These are phyloP conservation scores for Blera fallax DNA, from an alignment of 2,888 invertebrate genomes.

Conservation along the genomic window DNA sequence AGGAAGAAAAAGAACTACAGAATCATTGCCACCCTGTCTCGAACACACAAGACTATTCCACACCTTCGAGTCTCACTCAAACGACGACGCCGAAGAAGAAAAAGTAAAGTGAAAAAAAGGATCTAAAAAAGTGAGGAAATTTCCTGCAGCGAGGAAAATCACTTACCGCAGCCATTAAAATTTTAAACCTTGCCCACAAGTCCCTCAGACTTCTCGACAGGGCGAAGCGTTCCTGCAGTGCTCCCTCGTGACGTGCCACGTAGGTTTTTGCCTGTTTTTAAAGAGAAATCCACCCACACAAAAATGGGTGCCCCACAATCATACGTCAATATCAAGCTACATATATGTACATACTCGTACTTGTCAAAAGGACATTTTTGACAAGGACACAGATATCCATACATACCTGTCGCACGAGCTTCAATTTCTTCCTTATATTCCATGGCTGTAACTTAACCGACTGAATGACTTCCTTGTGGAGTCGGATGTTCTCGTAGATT, in stretches of 20 bases:
- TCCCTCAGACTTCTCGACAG: conserved; percentile 93
- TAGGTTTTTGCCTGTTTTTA: conserved; percentile 89
- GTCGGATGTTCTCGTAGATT: conserved; percentile 93
- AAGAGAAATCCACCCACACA: conserved; percentile 67
- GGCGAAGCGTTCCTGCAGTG: conserved; percentile 93
- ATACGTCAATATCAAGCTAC: not conserved
- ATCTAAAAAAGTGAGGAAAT: conserved; percentile 24
- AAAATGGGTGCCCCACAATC: not conserved
- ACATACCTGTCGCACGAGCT: conserved; percentile 87
- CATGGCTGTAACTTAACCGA: conserved; percentile 93
- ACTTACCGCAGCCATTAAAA: conserved; percentile 90
- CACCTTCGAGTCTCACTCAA: conserved; percentile 43
- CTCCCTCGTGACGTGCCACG: conserved; percentile 94
- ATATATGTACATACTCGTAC: not conserved
- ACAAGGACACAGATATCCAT: conserved; percentile 16
- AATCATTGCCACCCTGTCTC: conserved; percentile 58
- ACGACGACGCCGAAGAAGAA: not conserved
- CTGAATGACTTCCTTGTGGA: conserved; percentile 95
- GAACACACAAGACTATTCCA: conserved; percentile 6
- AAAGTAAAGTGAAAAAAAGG: not conserved
- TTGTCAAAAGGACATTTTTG: conserved; percentile 38
- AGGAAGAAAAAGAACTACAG: conserved; percentile 39
- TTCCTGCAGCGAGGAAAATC: conserved; percentile 73
- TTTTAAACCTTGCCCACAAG: conserved; percentile 91
- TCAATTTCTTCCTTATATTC: conserved; percentile 91